Conservation (phyloP, 2,797 vertebrate genomes). For the Argya squamiceps region DNA sequence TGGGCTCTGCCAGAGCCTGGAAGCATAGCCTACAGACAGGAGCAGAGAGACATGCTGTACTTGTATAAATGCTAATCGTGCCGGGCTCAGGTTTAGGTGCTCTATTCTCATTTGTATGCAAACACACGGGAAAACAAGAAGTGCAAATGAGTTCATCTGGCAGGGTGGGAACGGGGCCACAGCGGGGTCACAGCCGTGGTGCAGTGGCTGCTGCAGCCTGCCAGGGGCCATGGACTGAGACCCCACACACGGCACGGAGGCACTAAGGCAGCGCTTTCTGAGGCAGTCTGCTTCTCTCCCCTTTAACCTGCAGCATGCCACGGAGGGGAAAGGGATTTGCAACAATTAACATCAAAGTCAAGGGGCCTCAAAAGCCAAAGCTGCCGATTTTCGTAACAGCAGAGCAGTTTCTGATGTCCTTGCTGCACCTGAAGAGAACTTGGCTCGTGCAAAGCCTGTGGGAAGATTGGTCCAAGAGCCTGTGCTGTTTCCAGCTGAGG, state of each 20-base stretch:
- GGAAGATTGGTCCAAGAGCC: background rate
- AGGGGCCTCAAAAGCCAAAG: background rate
- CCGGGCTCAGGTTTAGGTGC: background rate
- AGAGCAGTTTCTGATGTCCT: background rate
- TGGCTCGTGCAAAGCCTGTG: background rate
- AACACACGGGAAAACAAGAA: background rate
- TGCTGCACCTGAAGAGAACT: background rate
- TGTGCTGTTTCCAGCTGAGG: background rate
- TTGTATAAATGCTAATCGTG: background rate
- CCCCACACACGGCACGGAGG: fast-evolving
- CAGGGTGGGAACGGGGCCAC: background rate
- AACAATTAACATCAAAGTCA: background rate
- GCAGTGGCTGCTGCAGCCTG: fast-evolving
- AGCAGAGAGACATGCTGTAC: background rate
- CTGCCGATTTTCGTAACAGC: background rate
- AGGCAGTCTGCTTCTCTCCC: background rate
- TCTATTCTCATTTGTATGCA: background rate
- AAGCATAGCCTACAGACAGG: background rate
- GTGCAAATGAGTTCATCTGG: background rate
- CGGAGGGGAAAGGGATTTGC: background rate
- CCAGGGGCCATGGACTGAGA: background rate
- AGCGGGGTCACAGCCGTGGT: fast-evolving
- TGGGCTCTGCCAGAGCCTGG: background rate
- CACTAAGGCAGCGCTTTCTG: fast-evolving
- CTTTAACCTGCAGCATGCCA: background rate